Evolutionary conservation across 2,888 invertebrate species (phyloP), one percentile per base, ranked within the genome.

Genomic region (Cacoxenus indagator): DNA sequence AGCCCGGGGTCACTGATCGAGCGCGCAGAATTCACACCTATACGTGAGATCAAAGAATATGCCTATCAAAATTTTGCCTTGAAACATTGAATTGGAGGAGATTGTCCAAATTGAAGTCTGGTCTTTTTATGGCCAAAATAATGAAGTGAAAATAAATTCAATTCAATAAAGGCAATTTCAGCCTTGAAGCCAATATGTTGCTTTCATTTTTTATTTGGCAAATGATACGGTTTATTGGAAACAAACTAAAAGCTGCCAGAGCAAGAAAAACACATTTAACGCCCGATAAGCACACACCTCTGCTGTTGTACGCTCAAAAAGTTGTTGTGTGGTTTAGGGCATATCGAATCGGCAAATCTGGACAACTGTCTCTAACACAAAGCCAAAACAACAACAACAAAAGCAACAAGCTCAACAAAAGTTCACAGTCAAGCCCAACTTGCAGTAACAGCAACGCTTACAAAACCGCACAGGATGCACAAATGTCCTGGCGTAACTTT

Each of bases 1-100:
- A 94, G 94, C 85, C 94, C 94, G 0, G 89, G 90, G 76, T 93
- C 93, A 46, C 88, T 88, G 75, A 93, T 95, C 76, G 92, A 93
- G 1, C 92, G 91, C 83, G 91, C 91, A 0, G 91, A 91, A 73
- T 94, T 94, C 84, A 89, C 87, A 37, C 92, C 93, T 79, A 90
- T 91, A 75, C 90, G 90, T 73, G 89, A 90, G 69, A 90, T 94
- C 17, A 62, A 84, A 0, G 85, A 89, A 14, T 91, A 84, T 64
- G 85, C 88, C 1, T 90, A 89, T 70, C 73, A 87, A 0, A 82
- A 88, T 67, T 92, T 92, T 74, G 81, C 83, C 27, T 90, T 91
- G 61, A 84, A 79, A 67, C 74, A 73, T 19, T 77, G 71, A 37
- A n/a, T n/a, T n/a, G n/a, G n/a, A n/a, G n/a, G n/a, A n/a, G n/a